Percentiles rank a stretch among this genome's conserved stretches.
Conservation (phyloP, 1,140 invertebrate species). For the Solenopsis fugax region DNA sequence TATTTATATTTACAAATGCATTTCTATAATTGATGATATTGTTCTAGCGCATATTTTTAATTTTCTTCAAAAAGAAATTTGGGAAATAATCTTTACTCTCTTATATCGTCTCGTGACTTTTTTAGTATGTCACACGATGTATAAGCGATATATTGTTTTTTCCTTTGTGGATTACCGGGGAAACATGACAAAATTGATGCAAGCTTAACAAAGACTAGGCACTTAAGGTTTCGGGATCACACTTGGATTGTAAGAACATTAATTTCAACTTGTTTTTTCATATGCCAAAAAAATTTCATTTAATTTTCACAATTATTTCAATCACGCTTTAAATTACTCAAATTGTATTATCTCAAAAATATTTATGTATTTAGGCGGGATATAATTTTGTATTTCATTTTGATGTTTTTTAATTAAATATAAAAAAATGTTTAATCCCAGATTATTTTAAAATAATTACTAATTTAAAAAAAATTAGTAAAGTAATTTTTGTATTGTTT, state of each 20-base stretch:
- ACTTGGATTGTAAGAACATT: conserved; percentile 49
- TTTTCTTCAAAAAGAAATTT: not conserved
- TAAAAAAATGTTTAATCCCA: not conserved
- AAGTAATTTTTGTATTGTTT: conserved; percentile 9
- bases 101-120: conserved; percentile 21
- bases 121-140: not conserved
- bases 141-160: not conserved
- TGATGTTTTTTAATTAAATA: not conserved
- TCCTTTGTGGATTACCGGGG: conserved; percentile 42
- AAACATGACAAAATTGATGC: conserved; percentile 59
- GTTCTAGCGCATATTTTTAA: not conserved
- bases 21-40: conserved; percentile 12
- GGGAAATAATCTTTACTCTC: not conserved
- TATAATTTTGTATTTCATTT: not conserved
- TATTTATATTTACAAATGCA: conserved; percentile 50
- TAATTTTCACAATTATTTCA: conserved; percentile 18
- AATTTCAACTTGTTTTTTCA: not conserved
- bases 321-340: conserved; percentile 1
- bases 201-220: conserved; percentile 82
- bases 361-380: not conserved
- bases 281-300: conserved; percentile 18
- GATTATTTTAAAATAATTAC: not conserved
- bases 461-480: not conserved
- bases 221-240: conserved; percentile 76
- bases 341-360: not conserved